Conservation (phyloP, 2,113 vertebrate genomes). For the Eclectus roratus region DNA sequence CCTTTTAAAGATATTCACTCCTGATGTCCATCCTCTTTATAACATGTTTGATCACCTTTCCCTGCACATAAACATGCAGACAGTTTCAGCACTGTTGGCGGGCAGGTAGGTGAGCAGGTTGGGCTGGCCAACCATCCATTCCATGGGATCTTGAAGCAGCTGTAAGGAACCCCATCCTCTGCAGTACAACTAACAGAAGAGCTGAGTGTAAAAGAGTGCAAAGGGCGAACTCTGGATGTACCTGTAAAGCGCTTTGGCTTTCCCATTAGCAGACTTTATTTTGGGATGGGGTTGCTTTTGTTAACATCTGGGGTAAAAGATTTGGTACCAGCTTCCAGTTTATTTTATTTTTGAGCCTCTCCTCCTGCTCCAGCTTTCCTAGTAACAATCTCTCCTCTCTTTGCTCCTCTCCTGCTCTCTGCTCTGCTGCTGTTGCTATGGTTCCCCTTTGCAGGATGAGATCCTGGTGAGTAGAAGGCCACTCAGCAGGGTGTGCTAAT, state of each 20-base stretch:
- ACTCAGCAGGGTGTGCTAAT: slow-evolving; percentile 59
- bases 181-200: not conserved
- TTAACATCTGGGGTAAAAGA: not conserved
- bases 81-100: not conserved
- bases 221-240: not conserved
- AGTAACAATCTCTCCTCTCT: slow-evolving; percentile 83
- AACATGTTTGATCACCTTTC: not conserved
- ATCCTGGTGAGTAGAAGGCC: slow-evolving; percentile 88
- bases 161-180: not conserved
- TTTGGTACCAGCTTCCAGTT: slow-evolving; percentile 17
- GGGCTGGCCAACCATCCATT: not conserved
- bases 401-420: slow-evolving; percentile 77
- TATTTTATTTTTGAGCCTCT: slow-evolving; percentile 59
- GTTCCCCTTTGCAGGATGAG: slow-evolving; percentile 88
- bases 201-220: not conserved
- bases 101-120: not conserved
- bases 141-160: not conserved
- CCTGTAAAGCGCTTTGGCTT: not conserved
- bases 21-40: not conserved
- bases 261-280: slow-evolving; percentile 16
- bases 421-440: slow-evolving; percentile 83
- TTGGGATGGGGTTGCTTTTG: slow-evolving; percentile 8
- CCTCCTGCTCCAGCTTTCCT: slow-evolving; percentile 69
- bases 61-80: not conserved
- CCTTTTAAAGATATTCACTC: not conserved